phyloP scores from a whole-genome alignment of 2,113 vertebrate genomes.

The Phodopus roborovskii region DNA sequence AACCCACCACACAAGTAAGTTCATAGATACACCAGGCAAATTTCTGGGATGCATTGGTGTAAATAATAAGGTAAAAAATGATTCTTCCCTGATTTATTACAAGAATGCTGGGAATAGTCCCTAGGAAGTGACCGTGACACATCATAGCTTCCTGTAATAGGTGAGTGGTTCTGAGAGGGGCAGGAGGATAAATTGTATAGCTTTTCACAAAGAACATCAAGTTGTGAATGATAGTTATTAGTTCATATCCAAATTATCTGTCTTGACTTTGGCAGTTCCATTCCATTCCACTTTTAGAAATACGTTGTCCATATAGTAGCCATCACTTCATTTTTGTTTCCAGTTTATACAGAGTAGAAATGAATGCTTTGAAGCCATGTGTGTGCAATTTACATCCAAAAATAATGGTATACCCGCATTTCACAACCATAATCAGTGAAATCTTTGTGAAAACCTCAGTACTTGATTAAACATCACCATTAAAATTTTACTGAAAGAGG shows the following conservation, averaged over 20 bases:
- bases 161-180: conserved; percentile 16
- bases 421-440: conserved; percentile 18
- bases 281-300: neutral
- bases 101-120: neutral
- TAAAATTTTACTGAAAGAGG: conserved; percentile 78
- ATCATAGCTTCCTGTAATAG: neutral
- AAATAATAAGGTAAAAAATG: conserved; percentile 22
- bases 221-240: conserved; percentile 34
- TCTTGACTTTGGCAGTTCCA: neutral
- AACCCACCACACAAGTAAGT: neutral
- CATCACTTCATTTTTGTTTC: neutral
- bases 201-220: conserved; percentile 33
- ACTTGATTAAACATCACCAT: conserved; percentile 75
- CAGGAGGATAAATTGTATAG: conserved; percentile 46
- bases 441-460: neutral
- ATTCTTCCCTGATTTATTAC: neutral
- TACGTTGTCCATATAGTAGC: neutral
- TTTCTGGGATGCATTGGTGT: neutral
- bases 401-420: conserved; percentile 20
- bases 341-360: neutral
- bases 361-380: neutral
- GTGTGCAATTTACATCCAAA: conserved; percentile 45
- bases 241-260: conserved; percentile 46
- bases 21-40: neutral
- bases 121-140: conserved; percentile 15